phyloP scores from a whole-genome alignment of 2,888 invertebrate species.

The Heteromurus nitidus region DNA sequence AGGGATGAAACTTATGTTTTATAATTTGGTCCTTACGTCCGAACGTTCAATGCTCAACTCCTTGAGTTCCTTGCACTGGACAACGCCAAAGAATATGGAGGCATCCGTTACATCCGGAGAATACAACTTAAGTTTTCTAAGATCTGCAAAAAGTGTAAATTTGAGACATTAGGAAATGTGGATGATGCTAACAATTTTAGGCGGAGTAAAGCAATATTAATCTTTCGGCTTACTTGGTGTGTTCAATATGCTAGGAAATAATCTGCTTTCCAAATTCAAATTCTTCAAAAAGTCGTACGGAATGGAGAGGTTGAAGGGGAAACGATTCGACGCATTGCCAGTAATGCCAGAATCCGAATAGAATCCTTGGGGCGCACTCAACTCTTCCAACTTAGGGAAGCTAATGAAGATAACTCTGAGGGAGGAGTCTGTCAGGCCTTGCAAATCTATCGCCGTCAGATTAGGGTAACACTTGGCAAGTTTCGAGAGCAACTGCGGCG shows the following conservation, averaged over 20 bases:
- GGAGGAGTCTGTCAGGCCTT: conserved; percentile 62
- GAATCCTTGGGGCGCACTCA: conserved; percentile 58
- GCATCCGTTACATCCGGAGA: conserved; percentile 64
- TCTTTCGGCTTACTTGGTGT: conserved; percentile 45
- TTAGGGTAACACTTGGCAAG: conserved; percentile 59
- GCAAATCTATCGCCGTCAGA: conserved; percentile 48
- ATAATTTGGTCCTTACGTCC: conserved; percentile 44
- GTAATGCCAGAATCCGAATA: conserved; percentile 64
- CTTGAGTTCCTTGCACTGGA: conserved; percentile 59
- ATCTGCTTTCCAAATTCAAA: conserved; percentile 45
- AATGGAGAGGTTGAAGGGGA: conserved; percentile 50
- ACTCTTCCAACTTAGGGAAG: conserved; percentile 64
- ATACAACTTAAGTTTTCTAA: conserved; percentile 55
- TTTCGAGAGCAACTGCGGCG: conserved; percentile 57
- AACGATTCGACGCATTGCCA: conserved; percentile 57
- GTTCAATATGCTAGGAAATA: conserved; percentile 51
- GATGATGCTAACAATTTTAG: background rate
- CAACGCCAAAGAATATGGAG: conserved; percentile 62
- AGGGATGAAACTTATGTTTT: no score
- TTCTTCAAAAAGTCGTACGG: conserved; percentile 52
- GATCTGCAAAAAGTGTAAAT: conserved; percentile 33
- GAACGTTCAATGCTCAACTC: conserved; percentile 63
- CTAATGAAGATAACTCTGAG: conserved; percentile 50
- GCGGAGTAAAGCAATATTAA: background rate
- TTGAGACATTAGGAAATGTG: background rate